Base-by-base conservation (phyloP, 2,113 vertebrate species). In the Diadophis punctatus region DNA sequence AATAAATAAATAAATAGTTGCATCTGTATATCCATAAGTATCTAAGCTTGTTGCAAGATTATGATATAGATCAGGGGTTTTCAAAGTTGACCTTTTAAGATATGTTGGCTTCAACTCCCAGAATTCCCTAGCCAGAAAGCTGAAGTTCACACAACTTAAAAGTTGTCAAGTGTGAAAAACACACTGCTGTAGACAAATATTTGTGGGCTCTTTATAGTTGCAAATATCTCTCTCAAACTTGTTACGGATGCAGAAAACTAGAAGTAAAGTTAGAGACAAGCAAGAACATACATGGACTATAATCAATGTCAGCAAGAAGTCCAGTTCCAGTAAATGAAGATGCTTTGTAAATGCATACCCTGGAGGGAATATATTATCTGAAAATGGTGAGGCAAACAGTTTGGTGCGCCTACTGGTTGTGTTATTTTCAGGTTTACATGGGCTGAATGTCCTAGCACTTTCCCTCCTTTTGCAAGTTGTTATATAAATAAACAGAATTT, bases 401-500 rank as follows among this genome's bases (percentile, higher is more conserved):
- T 86, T 56, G 25, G 9, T 92, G 22, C 20, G 46, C 91, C 87
- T 89, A 53, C 74, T 92, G 87, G 68, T 16, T 60, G 55, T 60
- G 88, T 90, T 90, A 89, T 90, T 90, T 92, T 90, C 52, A 30
- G 88, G 68, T 86, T 92, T 90, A 86, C 85, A 80, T 90, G 88
- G 93, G 93, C 90, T 95, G 91, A 95, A 89, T 94, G 92, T 46
- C 87, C 53, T 91, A 93, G 90, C 23, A 63, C 93, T 95, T 96
- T 94, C 51, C 89, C 95, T 95, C 91, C 95, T 94, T 8, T 93
- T 93, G 91, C 88, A 95, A 92, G 68, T 90, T 94, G 87, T 49
- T 95, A 94, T 94, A 95, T 93, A 94, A 90, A 93, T 93, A 94
- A 90, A 93, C 93, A 90, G 93, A 91, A 96, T 89, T 92, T 91